Conservation (phyloP, 1,140 invertebrate genomes). For the Nasonia longicornis region DNA sequence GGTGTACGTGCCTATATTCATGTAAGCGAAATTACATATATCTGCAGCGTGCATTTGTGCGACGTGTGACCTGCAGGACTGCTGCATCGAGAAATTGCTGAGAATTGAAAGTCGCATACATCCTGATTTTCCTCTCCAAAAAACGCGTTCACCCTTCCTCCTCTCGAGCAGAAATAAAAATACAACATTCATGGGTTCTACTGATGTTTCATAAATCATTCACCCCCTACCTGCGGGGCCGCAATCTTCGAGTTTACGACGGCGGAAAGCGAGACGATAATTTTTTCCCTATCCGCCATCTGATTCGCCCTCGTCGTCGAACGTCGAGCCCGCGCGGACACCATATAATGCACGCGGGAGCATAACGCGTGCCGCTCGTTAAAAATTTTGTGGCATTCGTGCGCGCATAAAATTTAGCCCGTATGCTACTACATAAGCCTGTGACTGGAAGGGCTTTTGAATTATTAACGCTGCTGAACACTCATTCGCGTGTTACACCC, state of each 20-base stretch:
- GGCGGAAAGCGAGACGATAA: neutral
- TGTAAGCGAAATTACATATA: constrained; percentile 1
- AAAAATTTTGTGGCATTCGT: constrained; percentile 3
- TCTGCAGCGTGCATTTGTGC: neutral
- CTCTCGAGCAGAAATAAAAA: too few relatives aligned
- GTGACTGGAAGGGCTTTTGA: neutral
- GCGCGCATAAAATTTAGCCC: neutral
- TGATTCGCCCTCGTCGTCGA: neutral
- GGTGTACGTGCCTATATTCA: neutral
- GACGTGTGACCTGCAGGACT: too few relatives aligned
- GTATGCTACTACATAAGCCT: too few relatives aligned
- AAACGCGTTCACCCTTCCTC: too few relatives aligned
- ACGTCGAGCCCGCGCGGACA: neutral
- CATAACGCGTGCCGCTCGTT: neutral
- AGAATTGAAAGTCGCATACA: too few relatives aligned
- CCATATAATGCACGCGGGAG: neutral
- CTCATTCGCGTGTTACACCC: neutral
- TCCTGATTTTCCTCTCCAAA: too few relatives aligned
- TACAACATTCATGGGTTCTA: too few relatives aligned
- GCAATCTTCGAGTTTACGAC: neutral
- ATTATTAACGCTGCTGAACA: neutral
- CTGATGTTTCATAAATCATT: neutral
- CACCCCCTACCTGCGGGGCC: too few relatives aligned
- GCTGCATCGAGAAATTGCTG: too few relatives aligned
- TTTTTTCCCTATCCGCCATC: neutral